phyloP scores from a whole-genome alignment of 2,113 vertebrate genomes.

The Carollia perspicillata region DNA sequence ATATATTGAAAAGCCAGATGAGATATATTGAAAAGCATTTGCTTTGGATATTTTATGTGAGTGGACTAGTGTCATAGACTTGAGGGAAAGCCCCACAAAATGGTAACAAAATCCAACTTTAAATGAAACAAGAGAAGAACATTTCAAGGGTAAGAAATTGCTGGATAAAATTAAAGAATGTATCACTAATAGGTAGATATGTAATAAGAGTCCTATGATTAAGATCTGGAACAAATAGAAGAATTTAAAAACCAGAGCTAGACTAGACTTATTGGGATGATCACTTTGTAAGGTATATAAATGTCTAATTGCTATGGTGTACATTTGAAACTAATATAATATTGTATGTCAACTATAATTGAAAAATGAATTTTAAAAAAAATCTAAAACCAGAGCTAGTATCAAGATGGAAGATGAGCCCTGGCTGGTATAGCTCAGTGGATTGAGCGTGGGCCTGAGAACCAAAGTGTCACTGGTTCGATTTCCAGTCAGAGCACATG shows the following conservation, averaged over 20 bases:
- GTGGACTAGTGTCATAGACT: neutral
- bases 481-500: too few species aligned
- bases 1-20: neutral
- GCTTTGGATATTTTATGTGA: neutral
- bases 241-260: neutral
- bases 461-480: too few species aligned
- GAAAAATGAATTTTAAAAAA: neutral
- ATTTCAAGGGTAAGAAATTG: neutral
- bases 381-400: neutral
- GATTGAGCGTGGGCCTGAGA: too few species aligned
- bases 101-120: neutral
- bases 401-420: neutral
- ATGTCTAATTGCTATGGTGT: neutral
- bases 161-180: neutral
- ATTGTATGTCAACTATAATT: neutral
- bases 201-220: neutral
- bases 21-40: neutral
- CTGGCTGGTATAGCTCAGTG: too few species aligned
- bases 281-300: neutral
- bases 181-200: neutral
- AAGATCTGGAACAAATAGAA: neutral
- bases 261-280: neutral
- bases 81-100: neutral
- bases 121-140: neutral
- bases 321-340: neutral